Conservation (phyloP, 2,888 invertebrate genomes). For the Sinodicranocentrus sp. region DNA sequence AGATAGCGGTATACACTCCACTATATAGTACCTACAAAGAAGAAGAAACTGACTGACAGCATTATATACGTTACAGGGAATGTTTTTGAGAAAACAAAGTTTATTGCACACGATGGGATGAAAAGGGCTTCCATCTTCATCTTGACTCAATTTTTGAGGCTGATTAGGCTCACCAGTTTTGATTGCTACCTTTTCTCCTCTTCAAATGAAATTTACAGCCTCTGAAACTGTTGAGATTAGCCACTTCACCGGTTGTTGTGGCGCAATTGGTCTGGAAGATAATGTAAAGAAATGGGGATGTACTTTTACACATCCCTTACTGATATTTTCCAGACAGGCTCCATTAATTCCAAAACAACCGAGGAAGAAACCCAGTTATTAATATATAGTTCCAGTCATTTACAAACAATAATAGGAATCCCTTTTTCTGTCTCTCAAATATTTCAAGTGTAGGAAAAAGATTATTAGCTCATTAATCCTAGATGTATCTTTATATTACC, state of each 20-base stretch:
- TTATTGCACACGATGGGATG: slow-evolving; percentile 12
- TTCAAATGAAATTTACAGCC: not conserved
- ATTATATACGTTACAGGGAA: slow-evolving; percentile 4
- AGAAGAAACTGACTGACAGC: slow-evolving; percentile 49
- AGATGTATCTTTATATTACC: slow-evolving; percentile 47
- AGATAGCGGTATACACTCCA: slow-evolving; percentile 25
- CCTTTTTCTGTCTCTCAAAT: not conserved
- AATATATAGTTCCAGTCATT: not conserved
- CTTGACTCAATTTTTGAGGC: slow-evolving; percentile 39
- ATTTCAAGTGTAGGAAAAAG: slow-evolving; percentile 12
- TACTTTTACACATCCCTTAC: not conserved
- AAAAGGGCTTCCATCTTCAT: slow-evolving; percentile 13
- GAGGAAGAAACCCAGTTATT: not conserved
- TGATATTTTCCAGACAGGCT: not conserved
- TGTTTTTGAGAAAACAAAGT: slow-evolving; percentile 14
- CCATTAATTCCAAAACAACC: not conserved
- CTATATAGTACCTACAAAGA: slow-evolving; percentile 51
- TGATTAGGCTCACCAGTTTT: slow-evolving; percentile 67
- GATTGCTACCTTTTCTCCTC: slow-evolving; percentile 66
- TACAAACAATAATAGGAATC: not conserved
- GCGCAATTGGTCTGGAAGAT: not conserved
- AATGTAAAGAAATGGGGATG: not conserved
- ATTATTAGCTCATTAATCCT: slow-evolving; percentile 52
- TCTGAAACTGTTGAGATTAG: slow-evolving; percentile 2
- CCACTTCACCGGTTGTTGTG: slow-evolving; percentile 7